Evolutionary conservation across 1,140 invertebrate species (phyloP), one percentile per base, ranked within the genome.

Genomic region (Drosophila chauvacae): DNA sequence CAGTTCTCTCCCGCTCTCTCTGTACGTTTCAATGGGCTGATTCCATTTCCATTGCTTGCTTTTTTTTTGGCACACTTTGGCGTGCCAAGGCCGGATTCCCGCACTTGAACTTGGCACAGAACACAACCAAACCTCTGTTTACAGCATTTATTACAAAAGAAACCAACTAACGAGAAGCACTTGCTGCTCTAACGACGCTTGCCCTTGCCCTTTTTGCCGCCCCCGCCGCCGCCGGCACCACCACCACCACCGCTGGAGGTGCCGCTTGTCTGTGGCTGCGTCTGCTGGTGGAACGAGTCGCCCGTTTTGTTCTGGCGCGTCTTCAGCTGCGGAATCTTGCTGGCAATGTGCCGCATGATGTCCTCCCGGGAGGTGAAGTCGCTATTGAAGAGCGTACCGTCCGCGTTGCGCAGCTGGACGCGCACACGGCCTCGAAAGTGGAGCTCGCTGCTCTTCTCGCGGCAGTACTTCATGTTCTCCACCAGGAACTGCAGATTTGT

Each of bases 391-490:
- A 96, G 95, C 28, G 95, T 94, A 1, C 98, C 98, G 94, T 99
- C 97, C 88, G 98, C 97, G 92, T 98, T 97, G 93, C 96, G 98
- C 23, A 99, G 93, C 90, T 99, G 98, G 0, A 99, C 96, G 63
- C 98, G 94, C 63, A 99, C 96, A 51, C 98, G 94, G 3, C 98
- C 98, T 77, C 97, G 94, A 77, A 95, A 96, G 16, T 96, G 92
- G 10, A 96, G 92, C 93, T 99, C 97, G 91, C 97, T 97, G 91
- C 98, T 98, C 48, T 95, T 94, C 93, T 99, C 98, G 44, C 97
- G 94, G n/a, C 96, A 95, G 92, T 99, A 98, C 7, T 97, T 93
- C 93, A 99, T 99, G 90, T 98, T 98, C 94, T 99, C 98, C n/a
- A 98, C 95, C 33, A 96, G 96, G 61, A 98, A 95, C 79, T 96